These are phyloP conservation scores for Burhinus bistriatus DNA, from an alignment of 2,113 vertebrate species.

Conservation along the genomic window DNA sequence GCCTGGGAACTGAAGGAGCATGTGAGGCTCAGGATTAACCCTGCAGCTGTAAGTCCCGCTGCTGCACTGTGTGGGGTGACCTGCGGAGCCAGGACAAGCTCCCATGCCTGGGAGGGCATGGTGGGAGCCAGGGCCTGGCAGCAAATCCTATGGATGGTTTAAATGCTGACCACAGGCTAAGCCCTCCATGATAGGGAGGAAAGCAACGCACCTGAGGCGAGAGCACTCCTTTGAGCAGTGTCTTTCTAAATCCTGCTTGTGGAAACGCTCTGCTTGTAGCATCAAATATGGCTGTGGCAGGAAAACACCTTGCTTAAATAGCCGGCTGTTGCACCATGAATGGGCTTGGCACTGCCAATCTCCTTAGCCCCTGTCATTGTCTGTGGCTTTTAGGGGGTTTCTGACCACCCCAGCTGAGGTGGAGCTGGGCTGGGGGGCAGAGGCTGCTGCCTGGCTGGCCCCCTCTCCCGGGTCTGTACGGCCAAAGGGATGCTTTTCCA, in stretches of 20 bases:
- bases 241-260: neutral
- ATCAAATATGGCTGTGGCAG: constrained; percentile 1
- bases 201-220: neutral
- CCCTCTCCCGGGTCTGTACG: fast-evolving
- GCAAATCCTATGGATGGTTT: neutral
- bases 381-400: neutral
- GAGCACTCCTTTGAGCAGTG: neutral
- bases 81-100: neutral
- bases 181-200: fast-evolving
- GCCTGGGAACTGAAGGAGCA: neutral
- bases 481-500: neutral
- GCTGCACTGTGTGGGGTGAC: fast-evolving
- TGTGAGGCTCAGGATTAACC: neutral
- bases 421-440: neutral
- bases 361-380: fast-evolving
- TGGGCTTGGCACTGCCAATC: fast-evolving
- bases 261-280: neutral
- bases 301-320: constrained; percentile 13
- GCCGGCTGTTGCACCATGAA: neutral
- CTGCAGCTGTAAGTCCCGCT: neutral
- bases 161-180: neutral
- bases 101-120: fast-evolving
- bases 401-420: neutral
- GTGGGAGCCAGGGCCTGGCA: neutral
- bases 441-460: neutral